Evolutionary conservation across 2,113 vertebrate genomes (phyloP), one percentile per base, ranked within the genome.

Genomic region (Himantopus leucocephalus): DNA sequence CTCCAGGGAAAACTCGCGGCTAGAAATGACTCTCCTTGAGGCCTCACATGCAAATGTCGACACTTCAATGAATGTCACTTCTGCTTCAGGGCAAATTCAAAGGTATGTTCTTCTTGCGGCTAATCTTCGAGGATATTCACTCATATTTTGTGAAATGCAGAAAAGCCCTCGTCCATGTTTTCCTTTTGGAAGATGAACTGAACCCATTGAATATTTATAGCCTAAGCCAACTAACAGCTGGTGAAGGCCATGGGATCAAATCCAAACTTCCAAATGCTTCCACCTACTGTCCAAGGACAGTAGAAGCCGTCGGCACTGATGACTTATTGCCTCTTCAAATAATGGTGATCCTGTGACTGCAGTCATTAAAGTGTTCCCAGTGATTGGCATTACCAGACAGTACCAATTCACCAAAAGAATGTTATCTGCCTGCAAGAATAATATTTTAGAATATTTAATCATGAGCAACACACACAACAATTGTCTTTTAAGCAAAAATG

Each of bases 241-340:
- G 6, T 50, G 41, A 90, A 85, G n/a, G 21, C 32, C 17, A 4
- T 20, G 5, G 14, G 23, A 32, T 59, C 23, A 64, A 88, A 37
- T 62, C 26, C 50, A 72, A 34, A 68, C 19, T 72, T 87, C 39
- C 39, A 39, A 39, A 39, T 5, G 10, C 10, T 39, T 39, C 39
- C 39, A 39, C 10, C 39, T 39, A 39, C 39, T 39, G 39, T 56
- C 19, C 34, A 62, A 91, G 17, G 29, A 32, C 1, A 4, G 24
- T 34, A 68, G n/a, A 24, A 80, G 23, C 27, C 35, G 14, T 68
- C 0, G 0, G n/a, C 24, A 32, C 41, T 45, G 30, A 50, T 85
- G 39, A 72, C n/a, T 76, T 88, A 45, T 5, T 85, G 35, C 29
- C 27, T 41, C 26, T 89, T 78, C 34, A 62, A 22, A 63, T 72